A percentile compares a stretch with the other conserved stretches of the same genome.
Conservation (phyloP, 1,140 invertebrate genomes). For the Magallana ariakensis region DNA sequence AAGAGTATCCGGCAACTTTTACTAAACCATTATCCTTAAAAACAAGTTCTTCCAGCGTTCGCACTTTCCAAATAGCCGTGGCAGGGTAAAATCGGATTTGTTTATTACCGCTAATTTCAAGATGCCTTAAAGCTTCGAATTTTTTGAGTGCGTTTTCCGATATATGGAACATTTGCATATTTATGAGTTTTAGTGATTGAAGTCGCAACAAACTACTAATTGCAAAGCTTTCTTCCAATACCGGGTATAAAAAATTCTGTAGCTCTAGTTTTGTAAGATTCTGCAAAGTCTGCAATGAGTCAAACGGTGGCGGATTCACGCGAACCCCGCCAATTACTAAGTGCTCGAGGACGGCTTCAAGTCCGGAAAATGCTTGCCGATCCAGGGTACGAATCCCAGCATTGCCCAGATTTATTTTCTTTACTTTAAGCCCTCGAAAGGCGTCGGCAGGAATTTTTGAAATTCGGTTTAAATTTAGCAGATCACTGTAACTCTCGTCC, state of each 20-base stretch:
- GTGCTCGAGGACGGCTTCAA: neutral
- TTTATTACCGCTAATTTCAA: neutral
- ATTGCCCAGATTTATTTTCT: neutral
- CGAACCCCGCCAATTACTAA: neutral
- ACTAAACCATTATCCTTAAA: neutral
- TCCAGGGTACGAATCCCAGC: neutral
- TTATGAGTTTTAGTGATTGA: neutral
- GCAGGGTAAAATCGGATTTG: neutral
- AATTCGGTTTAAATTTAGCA: neutral
- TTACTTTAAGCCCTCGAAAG: neutral
- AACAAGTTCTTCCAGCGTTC: neutral
- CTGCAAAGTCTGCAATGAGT: neutral
- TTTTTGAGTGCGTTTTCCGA: neutral
- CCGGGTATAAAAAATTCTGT: neutral
- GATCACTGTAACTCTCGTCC: neutral
- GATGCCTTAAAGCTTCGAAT: neutral
- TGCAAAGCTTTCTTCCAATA: neutral
- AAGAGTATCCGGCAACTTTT: neutral
- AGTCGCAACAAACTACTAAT: neutral
- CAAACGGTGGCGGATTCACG: neutral
- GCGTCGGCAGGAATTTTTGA: neutral
- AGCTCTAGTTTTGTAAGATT: neutral
- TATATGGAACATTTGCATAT: neutral
- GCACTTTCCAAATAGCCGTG: neutral
- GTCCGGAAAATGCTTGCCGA: neutral